A percentile compares a stretch with the other conserved stretches of the same genome.
phyloP scores from a whole-genome alignment of 2,888 invertebrate genomes.

The Resseliella maxima region DNA sequence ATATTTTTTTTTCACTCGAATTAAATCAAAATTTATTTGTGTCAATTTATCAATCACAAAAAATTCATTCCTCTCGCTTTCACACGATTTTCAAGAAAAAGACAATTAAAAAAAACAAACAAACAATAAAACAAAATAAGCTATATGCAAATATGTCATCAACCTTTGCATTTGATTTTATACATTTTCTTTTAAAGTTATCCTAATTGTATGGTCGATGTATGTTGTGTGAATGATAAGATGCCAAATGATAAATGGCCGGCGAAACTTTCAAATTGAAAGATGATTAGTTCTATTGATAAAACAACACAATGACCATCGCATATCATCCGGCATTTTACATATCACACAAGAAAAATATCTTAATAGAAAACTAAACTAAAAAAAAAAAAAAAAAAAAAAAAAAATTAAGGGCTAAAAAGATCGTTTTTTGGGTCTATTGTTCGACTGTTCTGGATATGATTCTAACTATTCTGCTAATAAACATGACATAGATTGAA shows the following conservation, averaged over 20 bases:
- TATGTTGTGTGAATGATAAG: not conserved
- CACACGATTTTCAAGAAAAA: not conserved
- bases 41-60: not conserved
- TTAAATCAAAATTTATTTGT: not conserved
- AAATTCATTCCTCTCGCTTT: slow-evolving; percentile 7
- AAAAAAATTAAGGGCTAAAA: not conserved
- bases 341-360: not conserved
- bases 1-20: not conserved
- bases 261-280: not conserved
- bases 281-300: not conserved
- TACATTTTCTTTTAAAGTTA: not conserved
- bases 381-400: too few relatives aligned
- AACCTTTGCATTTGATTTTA: not conserved
- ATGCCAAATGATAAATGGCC: not conserved
- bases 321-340: not conserved
- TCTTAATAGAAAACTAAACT: slow-evolving; percentile 27
- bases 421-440: not conserved
- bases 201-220: slow-evolving; percentile 24
- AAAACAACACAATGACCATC: too few relatives aligned
- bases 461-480: not conserved
- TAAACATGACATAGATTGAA: not conserved
- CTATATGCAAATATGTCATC: not conserved
- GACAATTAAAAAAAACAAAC: not conserved
- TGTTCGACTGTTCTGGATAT: not conserved
- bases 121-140: slow-evolving; percentile 28